Conservation (phyloP, 1,140 invertebrate genomes). For the Drosophila melanogaster region DNA sequence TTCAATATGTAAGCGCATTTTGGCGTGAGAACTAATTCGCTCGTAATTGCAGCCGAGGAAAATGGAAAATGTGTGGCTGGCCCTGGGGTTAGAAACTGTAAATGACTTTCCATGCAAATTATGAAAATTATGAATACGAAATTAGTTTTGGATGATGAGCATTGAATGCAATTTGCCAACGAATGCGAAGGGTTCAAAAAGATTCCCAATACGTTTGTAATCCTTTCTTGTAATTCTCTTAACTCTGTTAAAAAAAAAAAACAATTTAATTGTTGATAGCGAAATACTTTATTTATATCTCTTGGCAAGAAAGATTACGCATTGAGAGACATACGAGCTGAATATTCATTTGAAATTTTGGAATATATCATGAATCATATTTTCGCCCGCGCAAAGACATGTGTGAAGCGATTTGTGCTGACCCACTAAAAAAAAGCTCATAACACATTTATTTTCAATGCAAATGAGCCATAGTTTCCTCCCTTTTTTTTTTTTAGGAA, state of each 20-base stretch:
- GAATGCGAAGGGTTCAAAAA: conserved; percentile 2
- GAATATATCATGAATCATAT: conserved; percentile 61
- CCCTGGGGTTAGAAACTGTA: conserved; percentile 26
- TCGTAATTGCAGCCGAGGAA: conserved; percentile 55
- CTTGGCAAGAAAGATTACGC: conserved; percentile 10
- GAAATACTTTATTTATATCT: conserved; percentile 8
- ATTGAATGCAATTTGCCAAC: conserved; percentile 36
- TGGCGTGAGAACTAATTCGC: conserved; percentile 74
- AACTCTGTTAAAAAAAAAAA: background rate
- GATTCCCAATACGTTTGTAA: conserved; percentile 6
- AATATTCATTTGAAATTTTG: conserved; percentile 45
- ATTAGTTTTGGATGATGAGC: conserved; percentile 46
- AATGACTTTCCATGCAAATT: conserved; percentile 66
- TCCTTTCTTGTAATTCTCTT: conserved; percentile 5
- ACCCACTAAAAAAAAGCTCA: conserved; percentile 41
- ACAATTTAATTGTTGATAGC: background rate
- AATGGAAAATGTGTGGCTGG: conserved; percentile 30
- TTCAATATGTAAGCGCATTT: conserved; percentile 61
- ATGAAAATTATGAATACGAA: conserved; percentile 69
- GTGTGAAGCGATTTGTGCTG: conserved; percentile 17
- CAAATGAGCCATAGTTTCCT: conserved; percentile 45
- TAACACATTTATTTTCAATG: conserved; percentile 38
- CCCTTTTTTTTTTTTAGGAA: background rate
- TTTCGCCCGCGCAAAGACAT: conserved; percentile 17
- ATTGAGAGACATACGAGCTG: background rate